These are phyloP conservation scores for Neosilurus mollespiculum DNA, from an alignment of 2,797 vertebrate species.

Conservation along the genomic window DNA sequence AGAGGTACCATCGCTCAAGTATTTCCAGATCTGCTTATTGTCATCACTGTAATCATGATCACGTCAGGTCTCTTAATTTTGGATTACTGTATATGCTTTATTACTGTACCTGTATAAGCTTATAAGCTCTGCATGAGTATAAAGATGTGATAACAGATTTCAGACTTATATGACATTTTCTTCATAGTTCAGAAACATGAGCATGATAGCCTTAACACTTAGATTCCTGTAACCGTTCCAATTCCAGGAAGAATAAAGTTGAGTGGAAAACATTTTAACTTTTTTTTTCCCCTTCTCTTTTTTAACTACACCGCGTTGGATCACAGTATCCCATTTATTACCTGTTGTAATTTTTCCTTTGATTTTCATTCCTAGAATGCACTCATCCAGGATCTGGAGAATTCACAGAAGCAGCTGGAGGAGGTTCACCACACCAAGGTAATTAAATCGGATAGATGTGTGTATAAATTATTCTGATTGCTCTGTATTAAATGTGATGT, in stretches of 20 bases:
- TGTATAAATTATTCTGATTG: background rate
- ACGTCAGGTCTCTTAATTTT: background rate
- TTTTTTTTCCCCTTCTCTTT: too few relatives aligned
- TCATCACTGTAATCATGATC: background rate
- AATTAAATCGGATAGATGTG: background rate
- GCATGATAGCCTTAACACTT: background rate
- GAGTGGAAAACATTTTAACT: background rate
- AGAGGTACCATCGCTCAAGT: background rate
- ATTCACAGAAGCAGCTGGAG: slow-evolving; percentile 90
- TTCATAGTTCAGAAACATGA: background rate
- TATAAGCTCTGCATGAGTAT: background rate
- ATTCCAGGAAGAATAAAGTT: background rate
- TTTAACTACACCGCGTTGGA: too few relatives aligned
- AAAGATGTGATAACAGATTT: background rate
- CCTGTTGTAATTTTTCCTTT: background rate
- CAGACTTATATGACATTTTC: background rate
- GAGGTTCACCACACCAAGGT: slow-evolving; percentile 92
- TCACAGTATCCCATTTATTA: background rate
- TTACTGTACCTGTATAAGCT: too few relatives aligned
- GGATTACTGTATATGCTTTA: background rate
- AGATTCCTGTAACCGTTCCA: background rate
- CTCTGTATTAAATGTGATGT: background rate
- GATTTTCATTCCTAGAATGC: slow-evolving; percentile 76
- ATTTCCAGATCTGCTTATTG: background rate
- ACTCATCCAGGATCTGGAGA: slow-evolving; percentile 91